phyloP scores from a whole-genome alignment of 1,140 invertebrate genomes.

The Trichonephila inaurata region DNA sequence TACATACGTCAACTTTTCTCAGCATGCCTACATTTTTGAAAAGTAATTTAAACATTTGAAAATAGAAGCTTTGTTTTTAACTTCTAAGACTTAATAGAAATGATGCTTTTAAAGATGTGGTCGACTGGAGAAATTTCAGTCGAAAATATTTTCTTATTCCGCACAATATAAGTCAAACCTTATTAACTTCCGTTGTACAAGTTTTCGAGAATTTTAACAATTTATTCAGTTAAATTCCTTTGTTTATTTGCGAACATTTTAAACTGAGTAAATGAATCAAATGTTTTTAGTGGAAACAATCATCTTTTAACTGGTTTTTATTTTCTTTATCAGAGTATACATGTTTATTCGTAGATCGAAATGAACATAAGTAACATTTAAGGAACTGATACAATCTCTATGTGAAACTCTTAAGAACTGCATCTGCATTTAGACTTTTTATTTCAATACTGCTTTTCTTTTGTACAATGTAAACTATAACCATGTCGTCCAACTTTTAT shows the following conservation, averaged over 20 bases:
- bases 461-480: not conserved
- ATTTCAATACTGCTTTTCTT: not conserved
- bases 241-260: not conserved
- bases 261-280: not conserved
- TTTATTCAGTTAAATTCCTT: not conserved
- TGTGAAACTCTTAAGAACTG: not conserved
- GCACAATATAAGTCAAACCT: not conserved
- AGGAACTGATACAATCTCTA: not conserved
- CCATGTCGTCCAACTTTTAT: not conserved
- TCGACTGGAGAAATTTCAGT: not conserved
- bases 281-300: not conserved
- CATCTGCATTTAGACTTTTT: not conserved
- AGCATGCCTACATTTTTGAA: not conserved
- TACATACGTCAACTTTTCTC: not conserved
- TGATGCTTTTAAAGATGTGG: not conserved
- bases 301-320: not conserved
- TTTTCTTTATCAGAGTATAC: not conserved
- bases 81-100: not conserved
- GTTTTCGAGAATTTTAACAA: not conserved
- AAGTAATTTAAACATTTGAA: not conserved
- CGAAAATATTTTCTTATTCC: conserved; percentile 17
- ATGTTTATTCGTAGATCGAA: not conserved
- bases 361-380: not conserved
- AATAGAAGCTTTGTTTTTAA: not conserved
- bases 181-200: not conserved